Base-by-base conservation (phyloP, 23 tunicate species). In the Trididemnum clinides region DNA sequence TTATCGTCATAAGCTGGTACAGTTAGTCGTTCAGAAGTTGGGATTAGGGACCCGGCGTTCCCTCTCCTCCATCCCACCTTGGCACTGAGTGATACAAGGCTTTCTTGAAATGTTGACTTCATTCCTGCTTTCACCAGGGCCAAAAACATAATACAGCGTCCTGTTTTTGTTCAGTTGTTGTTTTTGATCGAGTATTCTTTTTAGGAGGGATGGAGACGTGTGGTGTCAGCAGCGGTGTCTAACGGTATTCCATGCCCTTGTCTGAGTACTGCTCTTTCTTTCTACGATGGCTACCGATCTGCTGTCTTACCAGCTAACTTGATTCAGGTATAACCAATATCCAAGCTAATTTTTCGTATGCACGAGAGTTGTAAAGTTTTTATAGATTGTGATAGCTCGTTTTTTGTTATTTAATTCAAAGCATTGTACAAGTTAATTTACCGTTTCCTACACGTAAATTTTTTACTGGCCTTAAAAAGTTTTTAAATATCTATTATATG, bases 211-310 rank as follows among this genome's bases (percentile, higher is more conserved):
- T 92, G 97, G 97, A 39, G 98, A 19, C 76, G 91, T 19, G 98
- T 94, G 54, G 81, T 94, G 19, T 57, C 90, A 21, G 33, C 90
- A 0, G 89, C 94, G 20, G 89, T 89, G 22, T 80, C 74, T 19
- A 83, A 88, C 29, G 98, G 98, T 28, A 84, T 94, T 51, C 98
- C 98, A 12, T 80, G 95, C 29, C 98, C 98, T 15, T 94, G 98
- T 54, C 78, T 94, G 25, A 89, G 98, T 82, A 85, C 98, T 0
- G 98, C 98, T 28, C 58, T 94, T 35, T 50, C 90, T 0, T 94
- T 94, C 88, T 94, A 76, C 58, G 98, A 94, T 77, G 98, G 98
- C 3, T 94, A 94, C 82, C 73, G 98, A 34, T 85, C 89, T 20
- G 98, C 77, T 28, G 64, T 33, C 26, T 58, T 94, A 34, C 94